Evolutionary conservation across 2,888 invertebrate genomes (phyloP).

Genomic region (Epinotia nisella): DNA sequence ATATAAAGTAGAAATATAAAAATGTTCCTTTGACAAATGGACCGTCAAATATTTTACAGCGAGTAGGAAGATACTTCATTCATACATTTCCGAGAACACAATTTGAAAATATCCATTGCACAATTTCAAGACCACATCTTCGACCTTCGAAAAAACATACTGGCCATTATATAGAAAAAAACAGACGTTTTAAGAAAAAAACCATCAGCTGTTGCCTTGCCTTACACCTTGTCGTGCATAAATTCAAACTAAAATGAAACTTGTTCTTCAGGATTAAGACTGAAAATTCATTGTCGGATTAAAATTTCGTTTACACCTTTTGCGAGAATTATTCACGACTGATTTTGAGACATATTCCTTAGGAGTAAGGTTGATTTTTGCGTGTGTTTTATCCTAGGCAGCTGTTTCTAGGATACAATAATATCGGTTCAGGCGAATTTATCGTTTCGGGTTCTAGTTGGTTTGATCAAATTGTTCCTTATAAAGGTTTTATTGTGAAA

Average conservation of each 20-base stretch:
- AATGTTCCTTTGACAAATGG: constrained; percentile 4
- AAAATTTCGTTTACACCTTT: constrained; percentile 31
- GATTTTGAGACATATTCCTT: constrained; percentile 14
- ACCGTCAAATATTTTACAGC: constrained; percentile 6
- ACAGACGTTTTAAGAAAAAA: constrained; percentile 35
- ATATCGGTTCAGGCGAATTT: constrained; percentile 26
- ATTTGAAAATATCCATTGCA: constrained; percentile 36
- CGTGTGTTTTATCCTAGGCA: not conserved
- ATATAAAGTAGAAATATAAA: not conserved
- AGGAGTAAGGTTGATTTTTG: not conserved
- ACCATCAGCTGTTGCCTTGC: constrained; percentile 40
- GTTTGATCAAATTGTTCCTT: constrained; percentile 14
- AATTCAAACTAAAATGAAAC: constrained; percentile 25
- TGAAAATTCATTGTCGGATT: not conserved
- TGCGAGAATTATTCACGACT: not conserved
- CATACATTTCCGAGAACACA: constrained; percentile 28
- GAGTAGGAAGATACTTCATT: constrained; percentile 29
- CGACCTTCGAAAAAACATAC: constrained; percentile 18
- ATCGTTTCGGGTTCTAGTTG: constrained; percentile 28
- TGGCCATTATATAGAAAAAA: constrained; percentile 40
- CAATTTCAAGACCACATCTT: constrained; percentile 40
- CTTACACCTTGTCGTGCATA: constrained; percentile 32
- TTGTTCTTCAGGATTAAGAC: constrained; percentile 20
- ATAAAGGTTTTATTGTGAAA: constrained; percentile 29
- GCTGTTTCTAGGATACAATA: constrained; percentile 30